Base-by-base conservation (phyloP, 2,113 vertebrate genomes). In the Tringa solitaria region DNA sequence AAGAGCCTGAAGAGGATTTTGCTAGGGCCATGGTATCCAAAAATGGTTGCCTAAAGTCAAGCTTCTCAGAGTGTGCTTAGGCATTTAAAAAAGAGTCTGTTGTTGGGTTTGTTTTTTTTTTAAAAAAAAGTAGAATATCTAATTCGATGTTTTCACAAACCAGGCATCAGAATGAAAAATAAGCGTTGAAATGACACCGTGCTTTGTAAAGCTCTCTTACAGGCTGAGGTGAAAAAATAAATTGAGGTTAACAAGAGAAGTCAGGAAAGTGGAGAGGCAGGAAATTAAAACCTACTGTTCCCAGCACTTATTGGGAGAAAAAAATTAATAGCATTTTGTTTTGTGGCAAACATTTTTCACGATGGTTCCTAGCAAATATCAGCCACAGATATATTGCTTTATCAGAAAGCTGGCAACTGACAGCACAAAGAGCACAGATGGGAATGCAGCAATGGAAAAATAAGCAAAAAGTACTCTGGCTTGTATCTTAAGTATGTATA, bases 211-310 rank as follows among this genome's bases (percentile, higher is more conserved):
- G 48, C 51, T 87, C 33, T 84, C 24, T 94, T 89, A 60, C 30
- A 75, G 74, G 61, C 35, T 48, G 61, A 79, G 81, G 91, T 89
- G 81, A 95, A 89, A 91, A 94, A 96, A 94, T 84, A 96, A 96
- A 95, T 94, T 87, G 91, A 96, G 87, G 93, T 96, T 96, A 95
- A 97, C 65, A 81, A 87, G 60, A 91, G 51, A 89, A 70, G 48
- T 43, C 81, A 68, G 61, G 41, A 68, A 68, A 91, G 48, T 20
- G 43, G 30, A 87, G 39, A 95, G 69, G 39, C 87, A 95, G 94
- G 73, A 95, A 95, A 95, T 95, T 87, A 96, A 96, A 95, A 48
- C 56, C 81, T 94, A 84, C 77, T 19, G 8, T 95, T 94, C 76
- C 84, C 73, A 57, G 61, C 35, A 60, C 43, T 90, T 95, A 72